phyloP scores from a whole-genome alignment of 2,888 invertebrate genomes.

The Protophormia terraenovae region DNA sequence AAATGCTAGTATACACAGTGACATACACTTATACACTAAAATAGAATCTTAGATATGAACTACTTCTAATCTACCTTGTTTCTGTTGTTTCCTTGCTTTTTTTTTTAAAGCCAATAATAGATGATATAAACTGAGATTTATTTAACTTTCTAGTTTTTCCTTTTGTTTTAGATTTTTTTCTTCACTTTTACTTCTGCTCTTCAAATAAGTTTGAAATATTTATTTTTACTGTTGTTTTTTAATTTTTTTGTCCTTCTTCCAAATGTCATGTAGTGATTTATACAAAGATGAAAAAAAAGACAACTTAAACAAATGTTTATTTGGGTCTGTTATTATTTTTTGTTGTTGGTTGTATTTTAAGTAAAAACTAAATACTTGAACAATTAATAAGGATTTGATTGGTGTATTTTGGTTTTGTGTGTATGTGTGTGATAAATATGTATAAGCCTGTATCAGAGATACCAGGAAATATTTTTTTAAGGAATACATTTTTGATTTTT shows the following conservation, averaged over 20 bases:
- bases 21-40: background rate
- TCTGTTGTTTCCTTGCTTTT: conserved; percentile 7
- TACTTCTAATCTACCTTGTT: conserved; percentile 42
- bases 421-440: background rate
- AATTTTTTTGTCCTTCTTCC: conserved; percentile 5
- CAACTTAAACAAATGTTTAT: conserved; percentile 41
- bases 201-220: conserved; percentile 10
- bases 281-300: conserved; percentile 26
- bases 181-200: conserved; percentile 10
- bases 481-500: too few relatives aligned
- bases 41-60: background rate
- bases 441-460: background rate
- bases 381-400: conserved; percentile 54
- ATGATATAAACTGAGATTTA: conserved; percentile 46
- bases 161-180: background rate
- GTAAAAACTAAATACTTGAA: conserved; percentile 35
- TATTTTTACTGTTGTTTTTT: background rate
- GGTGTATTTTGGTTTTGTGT: background rate
- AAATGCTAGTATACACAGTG: too few relatives aligned
- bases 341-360: conserved; percentile 1
- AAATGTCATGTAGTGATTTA: conserved; percentile 59
- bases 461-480: background rate
- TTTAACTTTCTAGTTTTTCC: conserved; percentile 21
- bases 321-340: background rate
- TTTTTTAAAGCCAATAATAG: conserved; percentile 36